These are phyloP conservation scores for Peromyscus leucopus DNA, from an alignment of 2,113 vertebrate species.

Conservation along the genomic window DNA sequence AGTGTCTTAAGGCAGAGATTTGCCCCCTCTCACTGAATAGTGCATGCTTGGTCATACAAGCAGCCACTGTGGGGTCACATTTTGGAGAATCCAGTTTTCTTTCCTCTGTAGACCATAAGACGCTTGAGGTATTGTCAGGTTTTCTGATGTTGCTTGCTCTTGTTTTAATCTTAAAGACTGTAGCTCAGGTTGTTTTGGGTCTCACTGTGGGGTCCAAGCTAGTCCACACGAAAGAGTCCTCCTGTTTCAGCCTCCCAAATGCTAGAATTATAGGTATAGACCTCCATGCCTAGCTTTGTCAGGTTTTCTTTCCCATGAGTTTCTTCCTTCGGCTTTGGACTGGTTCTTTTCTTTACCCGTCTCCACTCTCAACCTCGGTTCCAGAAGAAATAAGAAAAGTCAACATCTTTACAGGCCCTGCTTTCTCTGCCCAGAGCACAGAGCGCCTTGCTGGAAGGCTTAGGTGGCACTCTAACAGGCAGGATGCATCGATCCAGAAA, in stretches of 20 bases:
- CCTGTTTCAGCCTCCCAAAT: not conserved
- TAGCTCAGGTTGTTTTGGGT: not conserved
- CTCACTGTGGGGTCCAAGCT: not conserved
- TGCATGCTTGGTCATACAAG: not conserved
- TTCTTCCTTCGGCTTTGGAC: not conserved
- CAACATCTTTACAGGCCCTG: not conserved
- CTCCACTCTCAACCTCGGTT: not conserved
- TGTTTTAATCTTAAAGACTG: no score
- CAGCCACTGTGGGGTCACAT: not conserved
- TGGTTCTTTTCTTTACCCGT: conserved; percentile 12
- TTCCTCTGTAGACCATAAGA: conserved; percentile 18
- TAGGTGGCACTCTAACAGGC: not conserved
- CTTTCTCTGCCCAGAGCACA: not conserved
- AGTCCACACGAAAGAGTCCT: not conserved
- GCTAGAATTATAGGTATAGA: not conserved
- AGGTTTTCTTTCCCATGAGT: not conserved
- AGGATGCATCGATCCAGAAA: not conserved
- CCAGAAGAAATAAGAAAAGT: not conserved
- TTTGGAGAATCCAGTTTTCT: not conserved
- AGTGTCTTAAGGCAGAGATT: not conserved
- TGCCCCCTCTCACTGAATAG: not conserved
- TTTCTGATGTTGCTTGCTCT: not conserved
- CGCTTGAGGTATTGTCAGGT: not conserved
- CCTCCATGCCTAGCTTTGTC: not conserved
- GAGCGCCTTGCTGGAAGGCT: not conserved